Evolutionary conservation across 2,113 vertebrate species (phyloP).

Genomic region (Sylvilagus bachmani): DNA sequence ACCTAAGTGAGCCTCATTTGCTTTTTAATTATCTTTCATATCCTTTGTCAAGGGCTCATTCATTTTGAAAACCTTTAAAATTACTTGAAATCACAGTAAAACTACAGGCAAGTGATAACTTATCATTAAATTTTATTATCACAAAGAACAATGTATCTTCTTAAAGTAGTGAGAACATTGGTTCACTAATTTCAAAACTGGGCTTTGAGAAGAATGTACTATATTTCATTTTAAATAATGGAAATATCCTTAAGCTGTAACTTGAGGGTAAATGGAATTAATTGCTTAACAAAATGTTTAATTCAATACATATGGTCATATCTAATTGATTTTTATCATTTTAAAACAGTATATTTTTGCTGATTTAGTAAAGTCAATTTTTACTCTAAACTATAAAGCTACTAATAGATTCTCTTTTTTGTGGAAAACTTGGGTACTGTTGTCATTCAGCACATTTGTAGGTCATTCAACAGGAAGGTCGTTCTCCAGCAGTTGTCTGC

Average conservation of each 20-base stretch:
- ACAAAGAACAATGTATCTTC: neutral
- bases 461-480: neutral
- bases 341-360: neutral
- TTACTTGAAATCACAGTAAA: constrained; percentile 18
- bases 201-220: neutral
- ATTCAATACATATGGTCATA: neutral
- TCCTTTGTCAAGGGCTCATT: constrained; percentile 12
- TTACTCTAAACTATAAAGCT: neutral
- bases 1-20: neutral
- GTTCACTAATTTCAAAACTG: constrained; percentile 7
- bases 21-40: constrained; percentile 59
- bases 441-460: neutral
- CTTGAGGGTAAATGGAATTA: constrained; percentile 5
- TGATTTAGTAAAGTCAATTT: neutral
- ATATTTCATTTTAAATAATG: neutral
- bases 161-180: neutral
- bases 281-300: neutral
- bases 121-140: constrained; percentile 48
- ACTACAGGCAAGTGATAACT: constrained; percentile 1
- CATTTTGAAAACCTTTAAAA: constrained; percentile 36
- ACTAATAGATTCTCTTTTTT: neutral
- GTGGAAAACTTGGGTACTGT: fast-evolving
- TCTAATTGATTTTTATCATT: constrained; percentile 17
- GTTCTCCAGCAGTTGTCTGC: neutral
- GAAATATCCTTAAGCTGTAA: neutral